phyloP scores from a whole-genome alignment of 2,888 invertebrate genomes.

The Tiphia femorata region DNA sequence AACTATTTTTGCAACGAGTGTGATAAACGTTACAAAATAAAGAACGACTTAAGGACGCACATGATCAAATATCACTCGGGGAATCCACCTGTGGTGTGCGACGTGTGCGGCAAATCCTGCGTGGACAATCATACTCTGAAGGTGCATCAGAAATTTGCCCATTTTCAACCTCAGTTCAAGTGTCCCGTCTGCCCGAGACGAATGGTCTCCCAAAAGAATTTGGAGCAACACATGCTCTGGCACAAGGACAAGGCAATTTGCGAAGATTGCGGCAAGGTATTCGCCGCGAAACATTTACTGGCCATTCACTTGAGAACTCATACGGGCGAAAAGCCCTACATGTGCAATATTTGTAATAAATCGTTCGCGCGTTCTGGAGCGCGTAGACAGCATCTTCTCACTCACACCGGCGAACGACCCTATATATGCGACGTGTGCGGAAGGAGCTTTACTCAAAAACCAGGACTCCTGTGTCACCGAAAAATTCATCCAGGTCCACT shows the following conservation, averaged over 20 bases:
- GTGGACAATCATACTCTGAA: constrained; percentile 52
- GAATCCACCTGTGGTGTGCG: constrained; percentile 47
- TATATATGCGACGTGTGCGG: constrained; percentile 56
- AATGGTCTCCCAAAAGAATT: constrained; percentile 50
- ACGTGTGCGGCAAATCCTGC: constrained; percentile 30
- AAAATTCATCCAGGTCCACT: constrained; percentile 52
- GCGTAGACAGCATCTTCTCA: constrained; percentile 52
- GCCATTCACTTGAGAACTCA: constrained; percentile 57
- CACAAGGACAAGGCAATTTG: constrained; percentile 54
- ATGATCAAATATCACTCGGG: constrained; percentile 39
- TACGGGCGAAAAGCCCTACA: constrained; percentile 55
- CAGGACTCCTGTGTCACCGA: constrained; percentile 53
- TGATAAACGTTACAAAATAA: constrained; percentile 4
- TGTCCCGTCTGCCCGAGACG: constrained; percentile 52
- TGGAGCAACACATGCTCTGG: constrained; percentile 51
- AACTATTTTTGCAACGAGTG: constrained; percentile 45
- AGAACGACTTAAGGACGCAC: constrained; percentile 1
- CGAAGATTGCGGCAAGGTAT: constrained; percentile 52
- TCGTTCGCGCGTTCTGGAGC: constrained; percentile 46
- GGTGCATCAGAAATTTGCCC: constrained; percentile 52
- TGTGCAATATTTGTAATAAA: constrained; percentile 53
- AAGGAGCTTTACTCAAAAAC: constrained; percentile 53
- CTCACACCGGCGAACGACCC: constrained; percentile 53
- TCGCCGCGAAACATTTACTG: constrained; percentile 46
- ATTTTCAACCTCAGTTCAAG: constrained; percentile 48